phyloP scores from a whole-genome alignment of 2,113 vertebrate species.

The Microcebus lehilahytsara region DNA sequence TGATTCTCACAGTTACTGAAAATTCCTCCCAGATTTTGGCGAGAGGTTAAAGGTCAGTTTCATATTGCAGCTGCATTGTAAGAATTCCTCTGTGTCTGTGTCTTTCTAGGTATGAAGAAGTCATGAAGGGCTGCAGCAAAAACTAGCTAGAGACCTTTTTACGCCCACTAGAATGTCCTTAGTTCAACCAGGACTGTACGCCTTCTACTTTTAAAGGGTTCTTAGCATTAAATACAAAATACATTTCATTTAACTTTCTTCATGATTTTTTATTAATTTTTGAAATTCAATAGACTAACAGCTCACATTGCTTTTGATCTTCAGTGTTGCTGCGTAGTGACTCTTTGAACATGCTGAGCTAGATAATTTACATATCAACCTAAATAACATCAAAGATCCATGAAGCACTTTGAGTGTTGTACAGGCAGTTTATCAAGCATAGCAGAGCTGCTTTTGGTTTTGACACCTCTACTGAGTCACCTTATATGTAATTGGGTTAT shows the following conservation, averaged over 20 bases:
- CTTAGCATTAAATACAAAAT: slow-evolving; percentile 49
- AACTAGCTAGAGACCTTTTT: not conserved
- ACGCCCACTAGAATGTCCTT: not conserved
- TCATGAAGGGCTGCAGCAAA: not conserved
- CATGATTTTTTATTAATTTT: slow-evolving; percentile 40
- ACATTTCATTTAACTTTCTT: not conserved
- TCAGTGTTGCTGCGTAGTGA: not conserved
- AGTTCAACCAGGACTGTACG: not conserved
- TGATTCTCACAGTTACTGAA: not conserved
- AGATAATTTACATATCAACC: slow-evolving; percentile 60
- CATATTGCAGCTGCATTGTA: not conserved
- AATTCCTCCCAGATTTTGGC: slow-evolving; percentile 6
- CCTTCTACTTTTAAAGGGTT: slow-evolving; percentile 16
- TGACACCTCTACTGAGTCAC: slow-evolving; percentile 57
- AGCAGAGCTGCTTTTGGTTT: not conserved
- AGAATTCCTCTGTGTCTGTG: not conserved
- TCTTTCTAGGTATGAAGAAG: not conserved
- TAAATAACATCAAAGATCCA: slow-evolving; percentile 66
- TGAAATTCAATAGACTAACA: slow-evolving; percentile 62
- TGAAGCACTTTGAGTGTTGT: not conserved
- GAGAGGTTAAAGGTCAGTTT: not conserved
- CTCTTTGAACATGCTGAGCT: slow-evolving; percentile 45
- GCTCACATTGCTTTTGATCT: slow-evolving; percentile 47
- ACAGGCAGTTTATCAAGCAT: slow-evolving; percentile 9
- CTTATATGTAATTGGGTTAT: slow-evolving; percentile 43